These are phyloP conservation scores for Eurytoma adleriae DNA, from an alignment of 2,888 invertebrate species.

Conservation along the genomic window DNA sequence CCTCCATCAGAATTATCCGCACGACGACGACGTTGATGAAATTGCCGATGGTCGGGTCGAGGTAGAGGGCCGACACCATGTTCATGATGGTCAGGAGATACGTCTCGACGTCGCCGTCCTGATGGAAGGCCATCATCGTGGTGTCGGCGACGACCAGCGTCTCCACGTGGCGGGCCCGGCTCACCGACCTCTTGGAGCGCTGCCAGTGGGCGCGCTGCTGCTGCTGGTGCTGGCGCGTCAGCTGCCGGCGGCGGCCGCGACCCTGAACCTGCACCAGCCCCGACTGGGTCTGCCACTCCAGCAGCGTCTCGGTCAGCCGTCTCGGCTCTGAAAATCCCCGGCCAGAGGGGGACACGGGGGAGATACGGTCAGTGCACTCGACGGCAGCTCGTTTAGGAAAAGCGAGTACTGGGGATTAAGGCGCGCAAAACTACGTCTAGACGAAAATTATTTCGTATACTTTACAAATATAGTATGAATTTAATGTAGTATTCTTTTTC, in stretches of 20 bases:
- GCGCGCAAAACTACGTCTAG: too few species aligned
- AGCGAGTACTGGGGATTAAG: too few species aligned
- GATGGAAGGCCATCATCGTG: constrained; percentile 91
- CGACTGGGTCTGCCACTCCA: constrained; percentile 80
- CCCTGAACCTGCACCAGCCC: constrained; percentile 78
- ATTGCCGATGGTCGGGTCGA: constrained; percentile 93
- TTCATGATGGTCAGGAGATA: constrained; percentile 95
- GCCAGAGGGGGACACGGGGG: too few species aligned
- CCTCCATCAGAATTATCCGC: constrained; percentile 87
- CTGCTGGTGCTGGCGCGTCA: constrained; percentile 55
- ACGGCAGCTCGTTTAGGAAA: too few species aligned
- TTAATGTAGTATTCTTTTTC: too few species aligned
- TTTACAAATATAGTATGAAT: too few species aligned
- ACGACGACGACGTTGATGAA: constrained; percentile 94
- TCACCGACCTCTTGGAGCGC: constrained; percentile 81
- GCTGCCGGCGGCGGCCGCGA: constrained; percentile 66
- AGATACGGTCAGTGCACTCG: too few species aligned
- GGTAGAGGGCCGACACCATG: constrained; percentile 91
- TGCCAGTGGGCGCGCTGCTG: constrained; percentile 62
- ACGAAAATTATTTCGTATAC: too few species aligned
- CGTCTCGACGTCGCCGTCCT: constrained; percentile 87
- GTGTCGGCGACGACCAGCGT: constrained; percentile 91
- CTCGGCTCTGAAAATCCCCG: constrained; percentile 67
- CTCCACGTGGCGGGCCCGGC: constrained; percentile 88
- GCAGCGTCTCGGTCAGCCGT: constrained; percentile 73